Percentiles rank a stretch among this genome's conserved stretches.
Conservation (phyloP, 2,888 invertebrate genomes). For the Iselma pallidipennis region DNA sequence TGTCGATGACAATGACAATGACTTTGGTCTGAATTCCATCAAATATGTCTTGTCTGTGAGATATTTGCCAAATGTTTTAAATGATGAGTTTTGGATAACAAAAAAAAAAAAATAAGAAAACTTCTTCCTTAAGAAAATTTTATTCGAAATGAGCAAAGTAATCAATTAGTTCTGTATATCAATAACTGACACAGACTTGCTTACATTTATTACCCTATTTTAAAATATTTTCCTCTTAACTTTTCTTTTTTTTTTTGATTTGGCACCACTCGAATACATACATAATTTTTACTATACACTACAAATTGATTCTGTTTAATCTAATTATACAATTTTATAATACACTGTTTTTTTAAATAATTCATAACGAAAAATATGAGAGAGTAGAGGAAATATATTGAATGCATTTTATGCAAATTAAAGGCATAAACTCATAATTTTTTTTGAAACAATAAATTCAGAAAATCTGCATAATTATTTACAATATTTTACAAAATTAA, state of each 20-base stretch:
- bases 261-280: conserved; percentile 28
- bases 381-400: too few relatives aligned
- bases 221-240: conserved; percentile 2
- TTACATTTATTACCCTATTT: conserved; percentile 17
- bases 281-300: conserved; percentile 10
- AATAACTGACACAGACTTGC: conserved; percentile 25
- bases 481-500: conserved; percentile 19
- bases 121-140: conserved; percentile 16
- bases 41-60: too few relatives aligned
- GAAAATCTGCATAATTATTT: conserved; percentile 2
- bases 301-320: conserved; percentile 9
- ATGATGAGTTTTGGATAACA: neutral
- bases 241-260: conserved; percentile 22
- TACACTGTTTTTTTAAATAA: neutral
- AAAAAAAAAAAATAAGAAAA: neutral
- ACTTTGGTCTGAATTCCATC: too few relatives aligned
- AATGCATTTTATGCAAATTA: too few relatives aligned
- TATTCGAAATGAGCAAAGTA: conserved; percentile 21
- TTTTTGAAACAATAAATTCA: too few relatives aligned
- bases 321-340: conserved; percentile 14
- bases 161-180: conserved; percentile 18
- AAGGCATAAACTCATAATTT: too few relatives aligned
- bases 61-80: too few relatives aligned
- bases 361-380: neutral
- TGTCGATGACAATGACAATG: too few relatives aligned